Percentiles rank a stretch among this genome's conserved stretches.
These are phyloP conservation scores for Hydrochoerus hydrochaeris DNA, from an alignment of 2,113 vertebrate genomes.

Conservation along the genomic window DNA sequence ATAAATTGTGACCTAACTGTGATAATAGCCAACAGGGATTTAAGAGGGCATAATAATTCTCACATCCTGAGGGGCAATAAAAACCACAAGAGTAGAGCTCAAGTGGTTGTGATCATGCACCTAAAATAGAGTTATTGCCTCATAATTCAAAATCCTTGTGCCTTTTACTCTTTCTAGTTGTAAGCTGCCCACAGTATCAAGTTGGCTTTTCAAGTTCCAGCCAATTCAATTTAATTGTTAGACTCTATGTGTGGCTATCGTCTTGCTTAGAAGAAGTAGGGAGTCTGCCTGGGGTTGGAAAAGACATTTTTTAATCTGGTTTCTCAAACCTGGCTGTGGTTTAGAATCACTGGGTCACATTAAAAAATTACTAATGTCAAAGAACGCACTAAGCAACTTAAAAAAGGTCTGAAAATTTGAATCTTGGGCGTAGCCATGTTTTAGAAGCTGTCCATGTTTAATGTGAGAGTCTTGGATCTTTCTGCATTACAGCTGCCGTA, in stretches of 20 bases:
- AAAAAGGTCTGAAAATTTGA: not conserved
- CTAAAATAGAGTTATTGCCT: slow-evolving; percentile 43
- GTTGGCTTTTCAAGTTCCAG: not conserved
- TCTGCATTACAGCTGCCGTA: not conserved
- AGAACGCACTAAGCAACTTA: not conserved
- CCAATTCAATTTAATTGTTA: slow-evolving; percentile 47
- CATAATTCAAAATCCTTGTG: slow-evolving; percentile 33
- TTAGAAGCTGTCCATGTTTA: not conserved
- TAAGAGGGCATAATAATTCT: slow-evolving; percentile 61
- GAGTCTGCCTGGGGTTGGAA: not conserved
- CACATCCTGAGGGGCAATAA: slow-evolving; percentile 28
- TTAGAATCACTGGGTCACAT: not conserved
- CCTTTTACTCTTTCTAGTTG: slow-evolving; percentile 65
- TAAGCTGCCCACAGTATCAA: slow-evolving; percentile 24
- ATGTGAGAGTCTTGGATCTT: not conserved
- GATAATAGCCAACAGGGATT: slow-evolving; percentile 55
- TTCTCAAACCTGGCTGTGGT: not conserved
- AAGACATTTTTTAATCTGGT: not conserved
- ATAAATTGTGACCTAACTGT: slow-evolving; percentile 40
- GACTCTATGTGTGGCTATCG: not conserved
- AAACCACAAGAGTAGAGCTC: slow-evolving; percentile 47
- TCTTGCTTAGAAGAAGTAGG: slow-evolving; percentile 8
- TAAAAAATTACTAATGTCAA: not conserved
- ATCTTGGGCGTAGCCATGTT: not conserved
- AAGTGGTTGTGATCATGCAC: slow-evolving; percentile 43